Conservation (phyloP, 2,888 invertebrate genomes). For the Ptychoptera albimana region DNA sequence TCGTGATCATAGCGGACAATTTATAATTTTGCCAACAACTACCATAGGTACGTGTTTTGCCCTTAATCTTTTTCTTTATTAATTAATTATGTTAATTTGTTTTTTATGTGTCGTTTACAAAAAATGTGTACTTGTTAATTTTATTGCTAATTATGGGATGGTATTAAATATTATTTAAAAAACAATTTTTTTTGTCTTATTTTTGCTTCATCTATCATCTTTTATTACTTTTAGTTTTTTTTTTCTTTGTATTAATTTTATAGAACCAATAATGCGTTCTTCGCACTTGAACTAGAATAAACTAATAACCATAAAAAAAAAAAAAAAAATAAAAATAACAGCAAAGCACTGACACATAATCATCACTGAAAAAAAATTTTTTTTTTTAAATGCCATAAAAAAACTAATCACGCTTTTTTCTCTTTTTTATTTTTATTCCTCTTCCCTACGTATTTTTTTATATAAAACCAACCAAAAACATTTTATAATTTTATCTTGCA, state of each 20-base stretch:
- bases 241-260: neutral
- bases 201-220: neutral
- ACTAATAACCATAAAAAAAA: too few relatives aligned
- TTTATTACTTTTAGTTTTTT: neutral
- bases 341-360: neutral
- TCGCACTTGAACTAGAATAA: too few relatives aligned
- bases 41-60: slow-evolving; percentile 31
- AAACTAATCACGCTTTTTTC: slow-evolving; percentile 1
- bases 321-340: too few relatives aligned
- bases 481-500: too few relatives aligned
- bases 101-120: neutral
- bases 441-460: slow-evolving; percentile 1
- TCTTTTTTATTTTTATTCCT: slow-evolving; percentile 3
- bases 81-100: neutral
- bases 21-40: slow-evolving; percentile 56
- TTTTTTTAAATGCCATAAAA: neutral
- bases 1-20: slow-evolving; percentile 72
- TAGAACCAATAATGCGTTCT: neutral
- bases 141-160: neutral
- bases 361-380: neutral
- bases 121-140: neutral
- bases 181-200: neutral
- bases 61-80: slow-evolving; percentile 4
- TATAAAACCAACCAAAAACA: too few relatives aligned
- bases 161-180: neutral